Evolutionary conservation across 1,140 invertebrate species (phyloP).

Genomic region (Brachionus asplanchnoidis): DNA sequence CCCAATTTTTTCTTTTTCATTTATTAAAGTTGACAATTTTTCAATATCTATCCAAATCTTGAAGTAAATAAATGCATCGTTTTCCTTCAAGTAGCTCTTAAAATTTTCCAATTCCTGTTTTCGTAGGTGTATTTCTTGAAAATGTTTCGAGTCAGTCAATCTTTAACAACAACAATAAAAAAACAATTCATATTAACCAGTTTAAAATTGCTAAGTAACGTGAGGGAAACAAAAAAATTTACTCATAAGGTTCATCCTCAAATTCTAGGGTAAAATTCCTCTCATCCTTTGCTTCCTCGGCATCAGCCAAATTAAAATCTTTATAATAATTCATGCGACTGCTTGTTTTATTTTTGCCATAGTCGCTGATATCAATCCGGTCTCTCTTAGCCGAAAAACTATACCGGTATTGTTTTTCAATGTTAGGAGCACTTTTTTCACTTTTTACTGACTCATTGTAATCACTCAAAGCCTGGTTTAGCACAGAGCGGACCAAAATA

Average conservation of each 20-base stretch:
- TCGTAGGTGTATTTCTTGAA: conserved; percentile 8
- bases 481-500: neutral
- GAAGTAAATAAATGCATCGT: conserved; percentile 23
- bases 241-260: conserved; percentile 37
- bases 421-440: neutral
- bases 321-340: conserved; percentile 2
- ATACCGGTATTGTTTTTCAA: conserved; percentile 3
- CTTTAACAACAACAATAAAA: neutral
- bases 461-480: conserved; percentile 10
- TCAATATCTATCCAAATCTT: conserved; percentile 36
- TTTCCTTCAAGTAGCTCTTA: conserved; percentile 33
- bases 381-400: conserved; percentile 12
- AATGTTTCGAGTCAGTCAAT: conserved; percentile 27
- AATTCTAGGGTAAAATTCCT: conserved; percentile 18
- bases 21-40: neutral
- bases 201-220: neutral
- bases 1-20: neutral
- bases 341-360: neutral
- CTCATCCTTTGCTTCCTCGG: neutral
- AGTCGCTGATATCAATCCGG: neutral
- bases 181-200: neutral
- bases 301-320: neutral
- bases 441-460: neutral
- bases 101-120: conserved; percentile 33
- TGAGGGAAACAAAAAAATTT: neutral